Conservation (phyloP, 1,140 invertebrate species). For the Rhopalosiphum padi region DNA sequence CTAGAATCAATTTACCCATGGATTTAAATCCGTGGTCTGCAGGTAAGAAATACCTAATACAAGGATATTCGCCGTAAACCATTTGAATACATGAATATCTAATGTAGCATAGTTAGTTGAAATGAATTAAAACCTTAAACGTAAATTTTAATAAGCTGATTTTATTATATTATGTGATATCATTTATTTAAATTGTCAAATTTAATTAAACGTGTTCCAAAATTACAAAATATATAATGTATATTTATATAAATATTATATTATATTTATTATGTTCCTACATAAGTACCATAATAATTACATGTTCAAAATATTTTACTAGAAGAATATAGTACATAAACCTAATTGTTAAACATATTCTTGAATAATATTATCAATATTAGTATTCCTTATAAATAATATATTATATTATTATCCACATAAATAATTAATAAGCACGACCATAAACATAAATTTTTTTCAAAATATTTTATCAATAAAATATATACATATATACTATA, state of each 20-base stretch:
- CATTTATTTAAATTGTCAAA: conserved; percentile 1
- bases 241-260: neutral
- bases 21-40: neutral
- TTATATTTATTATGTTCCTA: neutral
- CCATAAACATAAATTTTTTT: neutral
- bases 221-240: neutral
- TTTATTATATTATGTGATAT: neutral
- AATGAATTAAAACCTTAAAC: conserved; percentile 10
- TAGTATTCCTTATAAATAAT: no score
- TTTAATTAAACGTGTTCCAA: neutral
- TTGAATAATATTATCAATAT: neutral
- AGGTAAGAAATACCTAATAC: neutral
- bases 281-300: neutral
- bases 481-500: no score
- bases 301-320: neutral
- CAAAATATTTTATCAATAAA: neutral
- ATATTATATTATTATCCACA: no score
- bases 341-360: neutral
- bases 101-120: neutral
- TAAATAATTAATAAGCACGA: neutral
- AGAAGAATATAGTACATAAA: neutral
- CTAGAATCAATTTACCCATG: neutral
- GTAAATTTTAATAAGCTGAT: conserved; percentile 26
- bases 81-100: conserved; percentile 23
- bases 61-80: neutral